These are phyloP conservation scores for Papilio polyxenes DNA, from an alignment of 1,140 invertebrate genomes.

Conservation along the genomic window DNA sequence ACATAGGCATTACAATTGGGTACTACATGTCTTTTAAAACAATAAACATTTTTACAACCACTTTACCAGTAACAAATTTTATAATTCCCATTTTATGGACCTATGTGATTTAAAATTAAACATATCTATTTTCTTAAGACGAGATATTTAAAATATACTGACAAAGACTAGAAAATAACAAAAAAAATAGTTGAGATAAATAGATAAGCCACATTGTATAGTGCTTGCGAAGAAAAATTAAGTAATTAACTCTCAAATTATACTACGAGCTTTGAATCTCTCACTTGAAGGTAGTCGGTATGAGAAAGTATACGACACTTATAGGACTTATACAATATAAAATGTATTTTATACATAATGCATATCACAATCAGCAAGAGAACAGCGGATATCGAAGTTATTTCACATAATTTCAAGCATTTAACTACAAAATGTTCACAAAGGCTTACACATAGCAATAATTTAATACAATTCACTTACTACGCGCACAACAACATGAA, in stretches of 20 bases:
- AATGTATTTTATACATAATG: conserved; percentile 35
- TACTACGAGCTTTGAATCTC: conserved; percentile 6
- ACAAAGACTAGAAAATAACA: conserved; percentile 33
- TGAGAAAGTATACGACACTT: conserved; percentile 9
- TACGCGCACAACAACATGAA: conserved; percentile 6
- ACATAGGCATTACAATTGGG: conserved; percentile 6
- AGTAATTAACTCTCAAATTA: neutral
- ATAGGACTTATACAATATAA: conserved; percentile 27
- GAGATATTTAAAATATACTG: conserved; percentile 4
- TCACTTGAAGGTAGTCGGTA: neutral
- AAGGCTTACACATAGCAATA: neutral
- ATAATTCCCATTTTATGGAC: conserved; percentile 27
- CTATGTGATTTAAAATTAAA: conserved; percentile 15
- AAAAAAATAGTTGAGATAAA: neutral
- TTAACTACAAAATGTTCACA: conserved; percentile 3
- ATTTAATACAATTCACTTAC: neutral
- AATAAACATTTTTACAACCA: conserved; percentile 31
- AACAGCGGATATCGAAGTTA: neutral
- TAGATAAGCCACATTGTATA: neutral
- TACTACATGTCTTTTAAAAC: conserved; percentile 16
- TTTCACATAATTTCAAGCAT: neutral
- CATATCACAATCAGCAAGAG: conserved; percentile 32
- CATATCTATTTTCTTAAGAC: neutral
- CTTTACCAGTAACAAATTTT: conserved; percentile 19
- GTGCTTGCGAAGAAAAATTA: conserved; percentile 23